Evolutionary conservation across 2,888 invertebrate genomes (phyloP).

Genomic region (Diploptera punctata): DNA sequence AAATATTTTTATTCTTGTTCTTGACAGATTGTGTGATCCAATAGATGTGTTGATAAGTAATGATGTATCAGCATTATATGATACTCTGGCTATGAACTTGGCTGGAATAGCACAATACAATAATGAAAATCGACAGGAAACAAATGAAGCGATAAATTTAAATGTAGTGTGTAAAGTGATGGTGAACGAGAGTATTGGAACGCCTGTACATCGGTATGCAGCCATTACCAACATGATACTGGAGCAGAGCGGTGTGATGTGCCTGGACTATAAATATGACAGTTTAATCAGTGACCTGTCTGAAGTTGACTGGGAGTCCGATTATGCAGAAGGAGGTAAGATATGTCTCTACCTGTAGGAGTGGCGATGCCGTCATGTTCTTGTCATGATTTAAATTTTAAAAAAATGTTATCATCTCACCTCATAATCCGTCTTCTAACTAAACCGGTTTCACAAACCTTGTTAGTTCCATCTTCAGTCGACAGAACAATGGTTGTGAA

Average conservation of each 20-base stretch:
- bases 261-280: conserved; percentile 83
- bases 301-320: conserved; percentile 69
- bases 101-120: conserved; percentile 95
- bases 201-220: conserved; percentile 73
- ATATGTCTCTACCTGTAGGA: too few species aligned
- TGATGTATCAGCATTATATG: conserved; percentile 71
- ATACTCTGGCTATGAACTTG: conserved; percentile 81
- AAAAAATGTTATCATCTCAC: too few species aligned
- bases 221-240: conserved; percentile 75
- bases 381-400: too few species aligned
- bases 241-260: conserved; percentile 69
- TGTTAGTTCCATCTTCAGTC: too few species aligned
- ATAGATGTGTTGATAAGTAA: conserved; percentile 67
- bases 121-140: conserved; percentile 79
- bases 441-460: too few species aligned
- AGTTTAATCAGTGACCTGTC: conserved; percentile 74
- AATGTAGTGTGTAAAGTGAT: conserved; percentile 82
- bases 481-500: too few species aligned
- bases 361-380: too few species aligned
- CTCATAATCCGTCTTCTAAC: too few species aligned
- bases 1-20: too few species aligned
- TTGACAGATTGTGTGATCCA: conserved; percentile 74
- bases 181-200: conserved; percentile 64
- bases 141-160: conserved; percentile 69
- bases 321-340: conserved; percentile 64